Percentiles rank a stretch among this genome's conserved stretches.
These are phyloP conservation scores for Dryocosmus kuriphilus DNA, from an alignment of 2,888 invertebrate species.

Conservation along the genomic window DNA sequence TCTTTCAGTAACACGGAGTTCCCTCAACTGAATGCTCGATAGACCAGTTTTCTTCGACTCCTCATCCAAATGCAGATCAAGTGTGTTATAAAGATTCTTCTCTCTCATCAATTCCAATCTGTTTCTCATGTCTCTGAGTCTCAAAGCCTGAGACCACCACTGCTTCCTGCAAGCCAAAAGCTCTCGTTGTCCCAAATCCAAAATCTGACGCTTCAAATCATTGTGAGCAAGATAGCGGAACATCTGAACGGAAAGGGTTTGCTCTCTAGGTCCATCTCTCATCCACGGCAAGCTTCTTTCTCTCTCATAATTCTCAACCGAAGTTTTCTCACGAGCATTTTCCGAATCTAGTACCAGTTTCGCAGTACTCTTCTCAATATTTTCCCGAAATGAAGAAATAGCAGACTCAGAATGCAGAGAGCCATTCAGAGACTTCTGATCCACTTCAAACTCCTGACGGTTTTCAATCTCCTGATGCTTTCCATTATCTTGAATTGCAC, in stretches of 20 bases:
- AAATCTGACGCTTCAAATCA: constrained; percentile 67
- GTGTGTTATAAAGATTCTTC: constrained; percentile 65
- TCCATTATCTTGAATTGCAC: neutral
- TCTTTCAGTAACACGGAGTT: constrained; percentile 60
- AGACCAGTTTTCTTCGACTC: constrained; percentile 61
- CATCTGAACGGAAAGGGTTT: constrained; percentile 66
- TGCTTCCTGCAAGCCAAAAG: constrained; percentile 66
- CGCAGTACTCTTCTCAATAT: neutral
- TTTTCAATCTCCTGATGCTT: neutral
- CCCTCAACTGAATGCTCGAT: constrained; percentile 62
- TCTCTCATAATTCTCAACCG: constrained; percentile 57
- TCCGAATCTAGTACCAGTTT: constrained; percentile 1
- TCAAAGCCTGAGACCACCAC: constrained; percentile 70
- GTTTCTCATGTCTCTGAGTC: constrained; percentile 73
- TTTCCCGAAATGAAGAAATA: neutral
- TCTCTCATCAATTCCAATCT: constrained; percentile 68
- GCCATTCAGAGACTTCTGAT: neutral
- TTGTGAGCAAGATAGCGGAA: constrained; percentile 68
- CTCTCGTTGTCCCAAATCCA: constrained; percentile 68
- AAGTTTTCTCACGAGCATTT: constrained; percentile 52
- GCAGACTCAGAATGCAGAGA: constrained; percentile 9
- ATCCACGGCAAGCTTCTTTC: constrained; percentile 64
- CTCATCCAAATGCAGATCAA: constrained; percentile 64
- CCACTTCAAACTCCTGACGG: constrained; percentile 30
- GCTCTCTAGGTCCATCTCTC: constrained; percentile 57